Base-by-base conservation (phyloP, 2,888 invertebrate species). In the Endotricha flammealis region DNA sequence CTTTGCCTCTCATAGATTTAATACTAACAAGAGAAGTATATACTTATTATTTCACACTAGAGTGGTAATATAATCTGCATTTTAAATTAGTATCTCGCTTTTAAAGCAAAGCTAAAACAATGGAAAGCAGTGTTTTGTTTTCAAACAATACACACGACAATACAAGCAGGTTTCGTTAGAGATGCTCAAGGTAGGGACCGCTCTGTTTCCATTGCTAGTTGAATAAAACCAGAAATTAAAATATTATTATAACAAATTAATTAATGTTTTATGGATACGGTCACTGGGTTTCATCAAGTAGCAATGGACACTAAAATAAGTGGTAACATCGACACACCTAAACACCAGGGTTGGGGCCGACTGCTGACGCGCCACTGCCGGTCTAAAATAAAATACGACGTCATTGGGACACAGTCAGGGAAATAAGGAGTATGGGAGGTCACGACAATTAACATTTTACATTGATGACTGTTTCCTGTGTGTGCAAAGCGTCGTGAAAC, bases 241-340 rank as follows among this genome's bases (percentile, higher is more conserved):
- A 16, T 32, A 14, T 22, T 24, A 16, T 30, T 32, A 9, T 10
- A 29, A 10, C 27, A 31, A 24, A 29, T 28, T 4, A 12, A n/a
- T 13, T 24, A 24, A 24, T 10, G 3, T 9, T 9, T 1, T 10
- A 11, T 10, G 6, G 5, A 24, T 3, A 11, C 9, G 12, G 24
- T 24, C 10, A 12, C 46, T 43, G 41, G 53, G 57, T 57, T 50
- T 45, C 61, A 74, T 69, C 66, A 80, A 80, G 70, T 72, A 64
- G 63, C 64, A 75, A 68, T 58, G 58, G 64, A 64, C 45, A 56
- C 52, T 60, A 65, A 57, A 73, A 60, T 61, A 74, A 67, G 59
- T 70, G 80, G 74, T 74, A 81, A 83, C 85, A 85, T 79, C 83
- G 87, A 88, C 87, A 88, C 87, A 87, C 87, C 87, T 87, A 87